Evolutionary conservation across 2,888 invertebrate genomes (phyloP), one percentile per base, ranked within the genome.

Genomic region (Ochropleura leucogaster): DNA sequence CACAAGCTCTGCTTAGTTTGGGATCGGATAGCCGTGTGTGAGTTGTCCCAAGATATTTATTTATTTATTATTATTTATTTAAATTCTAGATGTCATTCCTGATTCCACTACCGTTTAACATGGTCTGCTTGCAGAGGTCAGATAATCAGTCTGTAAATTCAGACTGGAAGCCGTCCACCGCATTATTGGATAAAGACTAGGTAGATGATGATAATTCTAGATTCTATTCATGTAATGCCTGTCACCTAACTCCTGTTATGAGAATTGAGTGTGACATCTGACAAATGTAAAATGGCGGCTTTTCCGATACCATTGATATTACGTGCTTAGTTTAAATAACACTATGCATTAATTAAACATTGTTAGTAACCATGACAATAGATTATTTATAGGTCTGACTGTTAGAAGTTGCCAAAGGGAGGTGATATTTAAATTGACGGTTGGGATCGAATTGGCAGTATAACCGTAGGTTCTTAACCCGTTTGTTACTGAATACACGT

Each of bases 311-410:
- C 10, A 47, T n/a, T 59, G 59, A 47, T 20, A 51, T 44, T 53
- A 82, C 82, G 78, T 81, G 78, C 20, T 30, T 64, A 6, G 80
- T 20, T 51, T 77, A 18, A 59, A 10, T 14, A 20, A 64, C 20
- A n/a, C 12, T 10, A 49, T 63, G 51, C 44, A 49, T 63, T 49
- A 79, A 79, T 77, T 72, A 59, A 12, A 72, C 55, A 59, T 64
- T 80, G 49, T 64, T 80, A n/a, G 57, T 72, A 80, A 57, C 72
- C 14, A 16, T 49, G 12, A n/a, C 18, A 44, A 30, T n/a, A 47
- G 46, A 55, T 63, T 64, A 4, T 62, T 62, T 42, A 42, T n/a
- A 47, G 3, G 8, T 42, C 2, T 59, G 57, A 14, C 7, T 30
- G 4, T 20, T 55, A 16, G 30, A 59, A 0, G 9, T 59, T 59